Evolutionary conservation across 2,113 vertebrate species (phyloP).

Genomic region (Rhegmatorhina hoffmannsi): DNA sequence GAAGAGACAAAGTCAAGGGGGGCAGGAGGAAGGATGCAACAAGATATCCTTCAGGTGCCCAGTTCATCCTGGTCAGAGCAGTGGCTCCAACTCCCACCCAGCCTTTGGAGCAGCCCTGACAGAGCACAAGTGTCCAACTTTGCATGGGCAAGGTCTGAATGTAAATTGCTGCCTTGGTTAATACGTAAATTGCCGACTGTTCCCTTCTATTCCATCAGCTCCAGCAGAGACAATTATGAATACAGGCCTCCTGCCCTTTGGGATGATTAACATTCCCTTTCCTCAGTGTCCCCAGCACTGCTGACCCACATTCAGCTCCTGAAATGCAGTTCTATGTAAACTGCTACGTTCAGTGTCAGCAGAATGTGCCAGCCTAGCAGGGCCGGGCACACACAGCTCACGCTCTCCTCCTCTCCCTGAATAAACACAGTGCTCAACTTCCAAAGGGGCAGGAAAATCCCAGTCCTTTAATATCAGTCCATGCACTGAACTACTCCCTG

Average conservation of each 20-base stretch:
- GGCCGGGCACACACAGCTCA: neutral
- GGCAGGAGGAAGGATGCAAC: neutral
- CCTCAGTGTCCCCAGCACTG: neutral
- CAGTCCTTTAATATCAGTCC: accelerated
- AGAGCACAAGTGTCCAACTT: neutral
- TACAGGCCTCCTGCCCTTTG: conserved; percentile 14
- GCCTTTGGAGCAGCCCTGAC: conserved; percentile 3
- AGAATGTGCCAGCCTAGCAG: neutral
- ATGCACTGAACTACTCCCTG: neutral
- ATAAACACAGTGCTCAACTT: accelerated
- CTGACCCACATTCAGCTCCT: conserved; percentile 6
- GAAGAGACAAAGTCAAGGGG: conserved; percentile 21
- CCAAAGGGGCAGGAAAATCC: neutral
- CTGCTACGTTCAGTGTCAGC: neutral
- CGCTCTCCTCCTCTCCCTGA: neutral
- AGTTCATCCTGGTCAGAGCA: neutral
- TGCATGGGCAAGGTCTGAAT: conserved; percentile 25
- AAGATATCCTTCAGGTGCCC: conserved; percentile 44
- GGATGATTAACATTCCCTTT: conserved; percentile 14
- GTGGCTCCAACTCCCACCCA: neutral
- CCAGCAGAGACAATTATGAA: neutral
- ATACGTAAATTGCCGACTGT: conserved; percentile 5
- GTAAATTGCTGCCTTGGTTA: neutral
- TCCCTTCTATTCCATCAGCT: neutral
- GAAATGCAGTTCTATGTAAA: neutral